These are phyloP conservation scores for Pygocentrus nattereri DNA, from an alignment of 2,797 vertebrate species.

Conservation along the genomic window DNA sequence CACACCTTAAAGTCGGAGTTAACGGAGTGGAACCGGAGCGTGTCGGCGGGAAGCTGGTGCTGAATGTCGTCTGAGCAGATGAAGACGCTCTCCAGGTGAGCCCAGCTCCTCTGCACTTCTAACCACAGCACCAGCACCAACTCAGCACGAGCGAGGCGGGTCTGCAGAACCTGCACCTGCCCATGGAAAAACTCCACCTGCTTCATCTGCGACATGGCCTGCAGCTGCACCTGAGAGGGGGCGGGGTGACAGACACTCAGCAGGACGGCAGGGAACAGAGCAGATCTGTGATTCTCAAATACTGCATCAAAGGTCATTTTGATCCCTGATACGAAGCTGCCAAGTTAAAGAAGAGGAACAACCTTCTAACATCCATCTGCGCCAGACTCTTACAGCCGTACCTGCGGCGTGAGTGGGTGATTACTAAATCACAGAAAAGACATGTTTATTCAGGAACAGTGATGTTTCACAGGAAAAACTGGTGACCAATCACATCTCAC, in stretches of 20 bases:
- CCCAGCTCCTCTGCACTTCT: slow-evolving; percentile 85
- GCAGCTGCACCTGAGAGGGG: slow-evolving; percentile 78
- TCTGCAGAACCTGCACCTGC: slow-evolving; percentile 83
- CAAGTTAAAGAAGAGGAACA: no score
- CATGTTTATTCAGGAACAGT: no score
- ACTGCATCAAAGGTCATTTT: no score
- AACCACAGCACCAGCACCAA: slow-evolving; percentile 83
- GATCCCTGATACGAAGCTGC: no score
- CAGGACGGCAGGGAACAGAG: slow-evolving; percentile 11
- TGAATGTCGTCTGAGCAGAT: slow-evolving; percentile 86
- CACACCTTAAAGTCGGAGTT: slow-evolving; percentile 82
- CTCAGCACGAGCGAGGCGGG: slow-evolving; percentile 78
- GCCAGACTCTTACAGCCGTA: no score
- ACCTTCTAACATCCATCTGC: no score
- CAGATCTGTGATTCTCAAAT: no score
- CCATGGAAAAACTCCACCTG: slow-evolving; percentile 83
- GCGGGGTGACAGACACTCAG: slow-evolving; percentile 52
- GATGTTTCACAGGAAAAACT: no score
- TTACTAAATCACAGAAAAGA: no score
- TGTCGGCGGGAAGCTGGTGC: slow-evolving; percentile 84
- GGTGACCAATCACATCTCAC: no score
- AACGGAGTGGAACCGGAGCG: slow-evolving; percentile 81
- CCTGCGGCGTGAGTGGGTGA: no score
- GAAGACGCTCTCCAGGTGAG: slow-evolving; percentile 88
- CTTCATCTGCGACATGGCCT: slow-evolving; percentile 82